Base-by-base conservation (phyloP, 2,888 invertebrate genomes). In the Aradus depressus region DNA sequence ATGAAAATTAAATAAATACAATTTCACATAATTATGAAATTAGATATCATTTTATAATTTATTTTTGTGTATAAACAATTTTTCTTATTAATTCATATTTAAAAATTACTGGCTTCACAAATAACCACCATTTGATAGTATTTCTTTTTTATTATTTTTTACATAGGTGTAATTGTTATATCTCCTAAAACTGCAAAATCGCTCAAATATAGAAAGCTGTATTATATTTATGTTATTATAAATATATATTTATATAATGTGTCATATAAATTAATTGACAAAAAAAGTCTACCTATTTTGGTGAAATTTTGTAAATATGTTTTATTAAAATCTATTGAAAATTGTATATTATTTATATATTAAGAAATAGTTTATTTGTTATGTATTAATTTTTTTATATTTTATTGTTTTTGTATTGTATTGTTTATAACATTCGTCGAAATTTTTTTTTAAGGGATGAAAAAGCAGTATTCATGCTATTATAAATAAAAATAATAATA, bases 181-280 rank as follows among this genome's bases (percentile, higher is more conserved):
- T n/a, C n/a, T n/a, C n/a, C n/a, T 44, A 21, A 35, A 32, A 44
- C 35, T 44, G 44, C 35, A 35, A 34, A 44, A 32, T 44, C 32
- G 44, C 44, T 44, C 44, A 44, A 44, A 23, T 23, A n/a, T n/a
- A n/a, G n/a, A 44, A 22, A 44, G 32, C 14, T 44, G 35, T 44
- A 44, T 32, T 35, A 35, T 35, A 44, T 44, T 44, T 44, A 44
- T 44, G 44, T 44, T 44, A 44, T 31, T 31, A 31, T 19, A 31
- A 44, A 44, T 31, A 34, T 44, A 34, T 44, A 32, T 44, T 32
- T 44, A 32, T n/a, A n/a, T n/a, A n/a, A n/a, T 44, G 44, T 44
- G 32, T 32, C 32, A 44, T 44, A 44, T 44, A 44, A 44, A 44
- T 44, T 44, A n/a, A 44, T 44, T 44, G 21, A 34, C 21, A 34